phyloP scores from a whole-genome alignment of 2,888 invertebrate species.

The Petrolisthes cinctipes region DNA sequence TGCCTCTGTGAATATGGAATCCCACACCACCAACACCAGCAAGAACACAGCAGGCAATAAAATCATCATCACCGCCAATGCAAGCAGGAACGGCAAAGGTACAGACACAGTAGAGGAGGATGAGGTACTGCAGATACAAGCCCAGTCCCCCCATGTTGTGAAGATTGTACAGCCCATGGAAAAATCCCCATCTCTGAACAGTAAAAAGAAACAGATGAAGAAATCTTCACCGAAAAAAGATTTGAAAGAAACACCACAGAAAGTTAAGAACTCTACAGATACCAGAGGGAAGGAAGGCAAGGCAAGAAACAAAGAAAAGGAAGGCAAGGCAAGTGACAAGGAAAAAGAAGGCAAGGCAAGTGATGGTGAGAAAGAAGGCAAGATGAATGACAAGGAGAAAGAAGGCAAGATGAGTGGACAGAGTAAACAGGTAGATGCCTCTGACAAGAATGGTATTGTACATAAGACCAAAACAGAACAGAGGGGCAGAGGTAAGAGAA shows the following conservation, averaged over 20 bases:
- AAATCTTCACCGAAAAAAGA: neutral
- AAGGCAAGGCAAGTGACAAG: neutral
- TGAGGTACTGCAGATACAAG: too few relatives aligned
- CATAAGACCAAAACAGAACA: neutral
- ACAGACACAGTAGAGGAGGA: neutral
- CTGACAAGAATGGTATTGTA: slow-evolving; percentile 25
- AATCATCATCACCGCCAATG: slow-evolving; percentile 8
- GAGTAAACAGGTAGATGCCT: slow-evolving; percentile 18
- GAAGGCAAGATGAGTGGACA: neutral
- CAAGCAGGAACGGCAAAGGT: neutral
- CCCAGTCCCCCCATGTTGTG: neutral
- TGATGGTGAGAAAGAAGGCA: neutral
- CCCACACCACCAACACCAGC: neutral
- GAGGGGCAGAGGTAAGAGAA: neutral
- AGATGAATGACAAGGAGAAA: neutral
- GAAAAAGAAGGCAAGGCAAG: neutral
- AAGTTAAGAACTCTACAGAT: neutral
- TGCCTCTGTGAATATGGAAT: neutral
- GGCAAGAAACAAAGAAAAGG: neutral
- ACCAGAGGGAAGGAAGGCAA: neutral
- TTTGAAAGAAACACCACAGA: neutral
- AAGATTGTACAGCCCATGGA: neutral
- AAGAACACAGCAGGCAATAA: neutral
- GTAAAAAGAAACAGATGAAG: neutral
- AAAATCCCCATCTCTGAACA: neutral